Evolutionary conservation across 2,797 vertebrate genomes (phyloP).

Genomic region (Varecia variegata): DNA sequence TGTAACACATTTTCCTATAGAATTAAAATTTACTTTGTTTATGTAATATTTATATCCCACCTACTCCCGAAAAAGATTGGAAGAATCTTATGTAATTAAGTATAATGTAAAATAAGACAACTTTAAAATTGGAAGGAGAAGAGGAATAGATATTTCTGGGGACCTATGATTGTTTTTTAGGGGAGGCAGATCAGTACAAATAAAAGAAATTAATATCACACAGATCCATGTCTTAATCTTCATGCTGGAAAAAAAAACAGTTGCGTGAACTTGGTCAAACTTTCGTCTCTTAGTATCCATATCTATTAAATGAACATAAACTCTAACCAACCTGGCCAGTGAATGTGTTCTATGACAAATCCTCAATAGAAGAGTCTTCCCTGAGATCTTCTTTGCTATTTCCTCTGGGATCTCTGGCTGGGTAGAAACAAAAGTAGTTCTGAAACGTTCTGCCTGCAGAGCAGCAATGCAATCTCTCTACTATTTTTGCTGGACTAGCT

Average conservation of each 20-base stretch:
- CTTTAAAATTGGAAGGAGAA: neutral
- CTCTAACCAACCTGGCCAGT: neutral
- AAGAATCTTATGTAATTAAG: neutral
- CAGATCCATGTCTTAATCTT: neutral
- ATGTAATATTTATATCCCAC: neutral
- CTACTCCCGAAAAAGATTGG: neutral
- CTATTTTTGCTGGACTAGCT: neutral
- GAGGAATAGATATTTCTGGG: neutral
- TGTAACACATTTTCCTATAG: neutral
- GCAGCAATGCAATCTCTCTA: neutral
- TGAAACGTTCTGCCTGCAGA: neutral
- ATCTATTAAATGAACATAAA: neutral
- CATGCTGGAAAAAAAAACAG: neutral
- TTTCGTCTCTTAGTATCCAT: neutral
- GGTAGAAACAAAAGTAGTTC: neutral
- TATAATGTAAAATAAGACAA: neutral
- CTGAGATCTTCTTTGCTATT: neutral
- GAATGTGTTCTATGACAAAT: neutral
- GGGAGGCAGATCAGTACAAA: neutral
- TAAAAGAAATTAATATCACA: neutral
- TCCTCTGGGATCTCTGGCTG: neutral
- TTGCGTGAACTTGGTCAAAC: neutral
- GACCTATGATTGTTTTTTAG: neutral
- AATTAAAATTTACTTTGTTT: constrained; percentile 1
- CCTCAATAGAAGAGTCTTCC: neutral